Conservation (phyloP, 2,113 vertebrate genomes). For the Pygathrix nemaeus region DNA sequence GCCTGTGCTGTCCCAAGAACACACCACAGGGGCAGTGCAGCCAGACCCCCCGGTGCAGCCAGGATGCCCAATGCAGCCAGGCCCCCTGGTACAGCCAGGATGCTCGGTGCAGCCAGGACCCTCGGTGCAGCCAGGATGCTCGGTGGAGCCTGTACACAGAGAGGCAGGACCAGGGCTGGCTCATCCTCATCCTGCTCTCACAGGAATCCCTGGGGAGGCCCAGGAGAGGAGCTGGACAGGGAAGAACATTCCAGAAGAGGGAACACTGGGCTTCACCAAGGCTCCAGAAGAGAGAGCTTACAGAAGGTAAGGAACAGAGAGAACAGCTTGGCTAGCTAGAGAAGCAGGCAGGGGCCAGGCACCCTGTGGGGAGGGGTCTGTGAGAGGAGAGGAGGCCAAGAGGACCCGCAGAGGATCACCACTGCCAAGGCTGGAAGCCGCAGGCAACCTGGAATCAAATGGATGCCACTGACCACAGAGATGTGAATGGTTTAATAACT, state of each 20-base stretch:
- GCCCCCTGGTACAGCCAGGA: too few species aligned
- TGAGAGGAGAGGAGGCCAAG: too few species aligned
- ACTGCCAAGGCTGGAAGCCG: background rate
- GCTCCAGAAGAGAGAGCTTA: accelerated
- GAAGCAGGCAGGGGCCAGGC: background rate
- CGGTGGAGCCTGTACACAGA: too few species aligned
- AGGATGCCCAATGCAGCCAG: too few species aligned
- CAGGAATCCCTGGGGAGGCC: background rate
- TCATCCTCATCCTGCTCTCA: background rate
- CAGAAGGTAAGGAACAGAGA: background rate
- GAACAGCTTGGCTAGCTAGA: background rate
- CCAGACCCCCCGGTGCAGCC: too few species aligned
- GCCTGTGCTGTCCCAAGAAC: too few species aligned
- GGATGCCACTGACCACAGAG: background rate
- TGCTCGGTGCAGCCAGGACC: background rate
- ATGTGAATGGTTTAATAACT: background rate
- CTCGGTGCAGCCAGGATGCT: background rate
- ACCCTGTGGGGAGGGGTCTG: background rate
- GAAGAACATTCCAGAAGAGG: background rate
- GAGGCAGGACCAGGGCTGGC: background rate
- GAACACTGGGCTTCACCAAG: background rate
- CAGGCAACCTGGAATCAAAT: background rate
- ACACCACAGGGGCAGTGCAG: background rate
- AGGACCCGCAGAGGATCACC: too few species aligned
- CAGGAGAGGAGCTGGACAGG: background rate